Conservation (phyloP, 2,888 invertebrate genomes). For the Hermaeophaga mercurialis region DNA sequence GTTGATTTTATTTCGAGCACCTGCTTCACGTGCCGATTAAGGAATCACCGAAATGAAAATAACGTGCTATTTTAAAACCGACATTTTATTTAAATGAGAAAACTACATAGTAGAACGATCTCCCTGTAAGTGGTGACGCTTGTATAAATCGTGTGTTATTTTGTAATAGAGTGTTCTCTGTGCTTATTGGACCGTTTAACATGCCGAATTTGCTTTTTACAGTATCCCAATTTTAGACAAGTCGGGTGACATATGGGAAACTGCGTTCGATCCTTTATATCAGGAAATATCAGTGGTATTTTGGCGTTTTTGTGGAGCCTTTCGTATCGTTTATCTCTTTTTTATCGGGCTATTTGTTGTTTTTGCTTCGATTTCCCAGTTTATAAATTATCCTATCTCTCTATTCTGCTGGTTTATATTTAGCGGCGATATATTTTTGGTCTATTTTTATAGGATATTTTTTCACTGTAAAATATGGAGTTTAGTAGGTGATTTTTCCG, state of each 20-base stretch:
- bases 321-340: constrained; percentile 24
- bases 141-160: constrained; percentile 43
- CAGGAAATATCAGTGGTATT: constrained; percentile 29
- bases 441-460: constrained; percentile 15
- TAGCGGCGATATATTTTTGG: neutral
- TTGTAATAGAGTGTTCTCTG: constrained; percentile 36
- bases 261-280: constrained; percentile 30
- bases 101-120: too few relatives aligned
- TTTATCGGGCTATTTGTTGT: constrained; percentile 26
- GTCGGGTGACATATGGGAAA: constrained; percentile 30
- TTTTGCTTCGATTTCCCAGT: constrained; percentile 21
- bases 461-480: neutral
- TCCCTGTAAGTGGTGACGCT: constrained; percentile 37
- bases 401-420: neutral
- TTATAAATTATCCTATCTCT: constrained; percentile 19
- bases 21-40: too few relatives aligned
- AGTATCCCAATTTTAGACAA: constrained; percentile 37
- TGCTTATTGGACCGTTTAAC: constrained; percentile 52
- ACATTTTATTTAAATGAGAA: too few relatives aligned
- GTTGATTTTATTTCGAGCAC: too few relatives aligned
- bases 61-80: too few relatives aligned
- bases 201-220: constrained; percentile 52
- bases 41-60: too few relatives aligned
- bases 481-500: neutral
- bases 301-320: constrained; percentile 32